Evolutionary conservation across 2,888 invertebrate species (phyloP), one percentile per base, ranked within the genome.

Genomic region (Calliphora vomitoria): DNA sequence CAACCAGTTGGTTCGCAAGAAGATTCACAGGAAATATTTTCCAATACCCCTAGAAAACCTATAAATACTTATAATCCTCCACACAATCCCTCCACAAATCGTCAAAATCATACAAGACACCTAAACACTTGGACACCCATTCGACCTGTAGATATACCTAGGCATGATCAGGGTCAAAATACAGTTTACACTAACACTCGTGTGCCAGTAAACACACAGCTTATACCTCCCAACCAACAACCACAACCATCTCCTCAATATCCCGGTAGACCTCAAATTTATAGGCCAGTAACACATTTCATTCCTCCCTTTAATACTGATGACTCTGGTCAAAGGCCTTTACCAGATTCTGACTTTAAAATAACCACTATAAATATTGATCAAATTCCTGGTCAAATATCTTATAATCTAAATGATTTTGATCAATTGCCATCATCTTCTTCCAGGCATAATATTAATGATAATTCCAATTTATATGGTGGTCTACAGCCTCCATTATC

Each of bases 1-100:
- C 90, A 92, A 82, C 93, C 92, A 11, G 91, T 91, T 71, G 90
- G 90, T 25, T 90, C 91, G n/a, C 89, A 91, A 55, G 90, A 91
- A 80, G 85, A 89, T 78, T 89, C 90, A 2, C 86, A 90, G 47
- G 90, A 91, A 74, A 78, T 89, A 5, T 91, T 90, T 87, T 88
- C 88, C 38, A 68, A 82, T 20, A 75, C 66, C 31, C 88, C 89
- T 60, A 68, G 79, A 15, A 55, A 72, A 58, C 80, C 89, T 31
- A 81, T 31, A 55, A 68, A 75, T 76, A 10, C 58, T 53, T 25
- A 38, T 60, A 60, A 76, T 64, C 76, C 90, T 8, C 76, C 62
- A 62, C 13, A 25, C 31, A 20, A 25, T 20, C 62, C 53, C 15
- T 13, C 15, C 50, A n/a, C 58, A 50, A 68, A 82, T 75, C 91